Conservation (phyloP, 23 tunicate genomes). For the Aplidium turbinatum region DNA sequence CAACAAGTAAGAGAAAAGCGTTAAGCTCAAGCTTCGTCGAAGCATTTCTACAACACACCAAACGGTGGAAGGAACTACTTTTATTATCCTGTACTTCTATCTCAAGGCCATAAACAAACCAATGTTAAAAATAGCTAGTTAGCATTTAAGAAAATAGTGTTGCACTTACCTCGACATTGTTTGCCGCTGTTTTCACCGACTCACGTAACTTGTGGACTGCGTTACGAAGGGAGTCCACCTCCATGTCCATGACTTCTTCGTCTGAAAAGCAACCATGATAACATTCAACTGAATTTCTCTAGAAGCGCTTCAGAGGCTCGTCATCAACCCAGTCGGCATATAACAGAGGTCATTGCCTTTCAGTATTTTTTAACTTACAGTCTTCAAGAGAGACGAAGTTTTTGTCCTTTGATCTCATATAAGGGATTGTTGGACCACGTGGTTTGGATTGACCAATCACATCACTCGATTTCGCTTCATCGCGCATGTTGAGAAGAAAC, state of each 20-base stretch:
- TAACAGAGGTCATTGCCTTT: too few relatives aligned
- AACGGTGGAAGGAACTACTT: too few relatives aligned
- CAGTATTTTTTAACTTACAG: constrained; percentile 24
- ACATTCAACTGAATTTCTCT: neutral
- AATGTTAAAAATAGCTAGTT: too few relatives aligned
- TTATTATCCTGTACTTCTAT: too few relatives aligned
- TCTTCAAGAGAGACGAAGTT: constrained; percentile 51
- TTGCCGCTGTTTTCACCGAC: neutral
- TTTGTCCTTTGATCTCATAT: constrained; percentile 34
- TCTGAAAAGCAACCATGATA: constrained; percentile 26
- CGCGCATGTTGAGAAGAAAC: constrained; percentile 44
- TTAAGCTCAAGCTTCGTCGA: too few relatives aligned
- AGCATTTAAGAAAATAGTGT: too few relatives aligned
- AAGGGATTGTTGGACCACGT: constrained; percentile 49
- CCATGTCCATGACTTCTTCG: constrained; percentile 69
- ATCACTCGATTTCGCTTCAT: constrained; percentile 23
- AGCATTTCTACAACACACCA: too few relatives aligned
- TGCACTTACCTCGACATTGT: constrained; percentile 22
- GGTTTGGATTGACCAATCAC: neutral
- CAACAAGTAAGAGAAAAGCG: too few relatives aligned
- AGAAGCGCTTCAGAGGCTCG: too few relatives aligned
- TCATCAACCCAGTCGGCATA: too few relatives aligned
- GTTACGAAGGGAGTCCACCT: constrained; percentile 28
- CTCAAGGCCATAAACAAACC: too few relatives aligned
- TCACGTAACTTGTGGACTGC: constrained; percentile 24